These are phyloP conservation scores for Halcyon chelicuti DNA, from an alignment of 2,797 vertebrate species.

Conservation along the genomic window DNA sequence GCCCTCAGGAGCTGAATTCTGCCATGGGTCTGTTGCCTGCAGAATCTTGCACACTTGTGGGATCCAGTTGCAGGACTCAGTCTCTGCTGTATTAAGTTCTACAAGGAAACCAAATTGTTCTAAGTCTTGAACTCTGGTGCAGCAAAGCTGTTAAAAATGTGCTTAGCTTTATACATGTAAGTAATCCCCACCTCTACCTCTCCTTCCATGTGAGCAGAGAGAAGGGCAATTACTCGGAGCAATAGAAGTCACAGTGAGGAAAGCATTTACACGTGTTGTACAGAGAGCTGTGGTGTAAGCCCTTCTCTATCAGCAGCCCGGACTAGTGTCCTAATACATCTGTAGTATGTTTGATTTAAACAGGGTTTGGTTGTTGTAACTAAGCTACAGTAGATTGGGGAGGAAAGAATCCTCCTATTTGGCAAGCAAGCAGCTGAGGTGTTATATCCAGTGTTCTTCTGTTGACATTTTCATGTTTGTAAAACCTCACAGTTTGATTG, in stretches of 20 bases:
- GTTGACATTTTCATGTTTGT: constrained; percentile 69
- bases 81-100: constrained; percentile 6
- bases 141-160: not conserved
- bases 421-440: constrained; percentile 8
- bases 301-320: not conserved
- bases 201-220: not conserved
- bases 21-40: not conserved
- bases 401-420: not conserved
- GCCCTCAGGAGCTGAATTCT: not conserved
- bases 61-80: not conserved
- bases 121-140: not conserved
- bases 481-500: constrained; percentile 66
- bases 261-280: not conserved
- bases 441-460: constrained; percentile 39
- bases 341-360: not conserved
- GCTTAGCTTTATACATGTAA: not conserved
- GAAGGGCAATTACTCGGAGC: not conserved
- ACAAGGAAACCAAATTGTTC: not conserved
- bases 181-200: not conserved
- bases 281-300: not conserved
- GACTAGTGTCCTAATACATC: not conserved
- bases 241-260: not conserved
- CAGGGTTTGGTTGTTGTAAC: not conserved
- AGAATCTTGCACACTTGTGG: not conserved
- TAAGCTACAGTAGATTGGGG: not conserved